Percentiles rank a stretch among this genome's conserved stretches.
Conservation (phyloP, 1,140 invertebrate genomes). For the Mya arenaria region DNA sequence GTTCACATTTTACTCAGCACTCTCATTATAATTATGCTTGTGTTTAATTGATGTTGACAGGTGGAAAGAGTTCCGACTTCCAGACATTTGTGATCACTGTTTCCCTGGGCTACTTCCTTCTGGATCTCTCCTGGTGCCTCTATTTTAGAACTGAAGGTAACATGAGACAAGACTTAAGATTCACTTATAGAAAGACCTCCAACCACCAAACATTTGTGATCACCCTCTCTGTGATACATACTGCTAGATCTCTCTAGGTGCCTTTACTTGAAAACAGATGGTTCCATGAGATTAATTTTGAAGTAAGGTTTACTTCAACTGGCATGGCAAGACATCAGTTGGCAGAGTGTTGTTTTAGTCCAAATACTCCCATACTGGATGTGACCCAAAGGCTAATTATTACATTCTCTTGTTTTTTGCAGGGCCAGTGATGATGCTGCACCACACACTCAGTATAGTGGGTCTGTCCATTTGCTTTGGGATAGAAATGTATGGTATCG, state of each 20-base stretch:
- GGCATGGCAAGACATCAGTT: too few species aligned
- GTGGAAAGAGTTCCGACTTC: constrained; percentile 69
- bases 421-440: constrained; percentile 78
- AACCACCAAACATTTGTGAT: too few species aligned
- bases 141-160: constrained; percentile 79
- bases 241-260: too few species aligned
- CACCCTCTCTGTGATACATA: too few species aligned
- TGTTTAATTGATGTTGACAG: constrained; percentile 59
- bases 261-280: too few species aligned
- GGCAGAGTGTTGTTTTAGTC: too few species aligned
- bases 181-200: too few species aligned
- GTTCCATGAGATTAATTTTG: too few species aligned
- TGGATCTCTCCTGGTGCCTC: constrained; percentile 78
- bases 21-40: neutral
- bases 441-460: constrained; percentile 76
- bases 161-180: too few species aligned
- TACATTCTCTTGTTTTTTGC: neutral
- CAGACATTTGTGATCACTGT: constrained; percentile 69
- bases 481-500: constrained; percentile 75
- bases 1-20: too few species aligned
- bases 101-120: constrained; percentile 78
- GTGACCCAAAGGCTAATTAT: neutral
- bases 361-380: too few species aligned
- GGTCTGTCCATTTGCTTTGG: constrained; percentile 68
- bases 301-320: too few species aligned